Conservation (phyloP, 2,113 vertebrate species). For the Dendropsophus ebraccatus region DNA sequence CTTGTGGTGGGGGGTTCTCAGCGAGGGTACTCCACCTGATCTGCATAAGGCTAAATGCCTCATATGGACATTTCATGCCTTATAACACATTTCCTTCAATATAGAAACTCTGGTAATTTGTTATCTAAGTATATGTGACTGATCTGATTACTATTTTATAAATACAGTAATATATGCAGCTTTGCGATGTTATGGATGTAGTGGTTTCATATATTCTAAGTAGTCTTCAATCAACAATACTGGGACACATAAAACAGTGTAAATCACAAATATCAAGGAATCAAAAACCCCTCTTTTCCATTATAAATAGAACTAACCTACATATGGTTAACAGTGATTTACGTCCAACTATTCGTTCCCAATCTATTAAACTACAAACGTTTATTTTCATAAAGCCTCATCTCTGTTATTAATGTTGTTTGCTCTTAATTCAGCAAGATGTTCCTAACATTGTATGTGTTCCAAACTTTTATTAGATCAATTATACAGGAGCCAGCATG, state of each 20-base stretch:
- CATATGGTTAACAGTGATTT: background rate
- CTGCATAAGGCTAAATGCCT: too few species aligned
- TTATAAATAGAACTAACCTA: background rate
- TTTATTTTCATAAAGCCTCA: background rate
- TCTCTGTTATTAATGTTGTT: background rate
- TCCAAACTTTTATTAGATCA: constrained; percentile 77
- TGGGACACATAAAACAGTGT: too few species aligned
- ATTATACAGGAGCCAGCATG: constrained; percentile 93
- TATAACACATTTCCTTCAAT: too few species aligned
- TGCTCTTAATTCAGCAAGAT: background rate
- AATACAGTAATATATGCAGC: background rate
- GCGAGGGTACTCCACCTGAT: too few species aligned
- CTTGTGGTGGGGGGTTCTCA: too few species aligned
- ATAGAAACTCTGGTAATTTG: too few species aligned
- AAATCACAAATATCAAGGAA: background rate
- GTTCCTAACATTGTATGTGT: background rate
- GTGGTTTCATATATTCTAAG: background rate
- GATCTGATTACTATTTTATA: too few species aligned
- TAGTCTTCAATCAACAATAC: background rate
- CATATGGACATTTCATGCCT: too few species aligned
- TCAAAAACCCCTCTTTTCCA: background rate
- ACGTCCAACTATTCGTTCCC: background rate
- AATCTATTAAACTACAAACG: background rate
- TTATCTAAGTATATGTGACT: too few species aligned
- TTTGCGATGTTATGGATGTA: too few species aligned